Percentiles rank a stretch among this genome's conserved stretches.
These are phyloP conservation scores for Catharus bicknelli DNA, from an alignment of 2,113 vertebrate species.

Conservation along the genomic window DNA sequence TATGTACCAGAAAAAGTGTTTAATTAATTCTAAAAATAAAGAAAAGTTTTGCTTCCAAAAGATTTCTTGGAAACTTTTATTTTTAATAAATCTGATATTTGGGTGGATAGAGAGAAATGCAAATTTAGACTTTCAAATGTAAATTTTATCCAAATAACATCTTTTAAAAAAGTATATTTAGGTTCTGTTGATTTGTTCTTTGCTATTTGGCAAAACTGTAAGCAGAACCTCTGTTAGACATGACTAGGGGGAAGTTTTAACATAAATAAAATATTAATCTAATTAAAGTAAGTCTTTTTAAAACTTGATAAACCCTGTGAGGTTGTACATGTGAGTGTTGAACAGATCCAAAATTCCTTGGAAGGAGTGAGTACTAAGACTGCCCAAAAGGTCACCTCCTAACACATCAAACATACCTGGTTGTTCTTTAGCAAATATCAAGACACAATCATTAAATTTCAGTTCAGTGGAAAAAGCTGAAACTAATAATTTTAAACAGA, in stretches of 20 bases:
- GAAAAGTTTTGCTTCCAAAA: background rate
- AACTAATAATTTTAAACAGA: background rate
- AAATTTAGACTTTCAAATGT: constrained; percentile 55
- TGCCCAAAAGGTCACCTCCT: background rate
- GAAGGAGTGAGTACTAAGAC: background rate
- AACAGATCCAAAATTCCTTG: background rate
- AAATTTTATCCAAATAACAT: constrained; percentile 43
- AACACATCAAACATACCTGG: background rate
- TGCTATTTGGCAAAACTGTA: constrained; percentile 52
- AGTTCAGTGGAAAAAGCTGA: background rate
- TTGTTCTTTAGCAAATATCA: background rate
- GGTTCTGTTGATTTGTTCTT: constrained; percentile 61
- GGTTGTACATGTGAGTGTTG: background rate
- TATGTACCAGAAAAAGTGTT: background rate
- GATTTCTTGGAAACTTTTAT: background rate
- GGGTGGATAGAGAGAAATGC: background rate
- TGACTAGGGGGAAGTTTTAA: constrained; percentile 32
- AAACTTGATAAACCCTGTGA: constrained; percentile 45
- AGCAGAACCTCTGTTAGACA: constrained; percentile 64
- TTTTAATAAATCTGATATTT: constrained; percentile 12
- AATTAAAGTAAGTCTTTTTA: constrained; percentile 57
- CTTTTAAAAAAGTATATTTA: constrained; percentile 59
- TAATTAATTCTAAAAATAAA: background rate
- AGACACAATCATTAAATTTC: background rate
- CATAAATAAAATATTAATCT: constrained; percentile 65